These are phyloP conservation scores for Neoitamus cyanurus DNA, from an alignment of 2,888 invertebrate genomes.

Conservation along the genomic window DNA sequence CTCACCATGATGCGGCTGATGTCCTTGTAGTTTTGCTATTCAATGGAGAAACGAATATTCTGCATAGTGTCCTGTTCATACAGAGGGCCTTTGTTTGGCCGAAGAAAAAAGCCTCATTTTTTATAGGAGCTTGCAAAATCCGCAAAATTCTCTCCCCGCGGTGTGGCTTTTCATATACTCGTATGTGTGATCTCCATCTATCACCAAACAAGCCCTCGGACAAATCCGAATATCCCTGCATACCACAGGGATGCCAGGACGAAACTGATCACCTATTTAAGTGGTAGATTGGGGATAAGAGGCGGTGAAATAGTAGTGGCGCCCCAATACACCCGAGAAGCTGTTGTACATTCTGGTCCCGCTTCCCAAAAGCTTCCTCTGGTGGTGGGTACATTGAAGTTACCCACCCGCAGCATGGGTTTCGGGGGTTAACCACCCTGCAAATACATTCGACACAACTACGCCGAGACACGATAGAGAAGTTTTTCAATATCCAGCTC, in stretches of 20 bases:
- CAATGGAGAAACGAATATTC: neutral
- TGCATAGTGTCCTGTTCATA: neutral
- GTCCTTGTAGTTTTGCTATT: neutral
- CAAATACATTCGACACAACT: slow-evolving; percentile 10
- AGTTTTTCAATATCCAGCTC: neutral
- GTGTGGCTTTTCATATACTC: neutral
- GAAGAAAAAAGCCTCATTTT: neutral
- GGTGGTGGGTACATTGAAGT: neutral
- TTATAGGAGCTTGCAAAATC: neutral
- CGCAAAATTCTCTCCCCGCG: neutral
- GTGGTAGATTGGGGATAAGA: slow-evolving; percentile 33
- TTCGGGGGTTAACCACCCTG: neutral
- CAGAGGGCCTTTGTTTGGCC: neutral
- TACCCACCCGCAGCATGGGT: neutral
- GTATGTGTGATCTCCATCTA: neutral
- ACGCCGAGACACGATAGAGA: neutral
- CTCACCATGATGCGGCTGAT: neutral
- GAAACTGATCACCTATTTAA: slow-evolving; percentile 47
- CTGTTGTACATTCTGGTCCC: neutral
- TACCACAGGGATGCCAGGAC: slow-evolving; percentile 37
- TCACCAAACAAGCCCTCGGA: neutral
- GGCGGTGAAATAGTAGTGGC: slow-evolving; percentile 16
- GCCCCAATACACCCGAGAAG: slow-evolving; percentile 7
- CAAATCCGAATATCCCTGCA: slow-evolving; percentile 24
- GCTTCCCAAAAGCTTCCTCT: neutral